These are phyloP conservation scores for Beris chalybata DNA, from an alignment of 2,888 invertebrate genomes.

Conservation along the genomic window DNA sequence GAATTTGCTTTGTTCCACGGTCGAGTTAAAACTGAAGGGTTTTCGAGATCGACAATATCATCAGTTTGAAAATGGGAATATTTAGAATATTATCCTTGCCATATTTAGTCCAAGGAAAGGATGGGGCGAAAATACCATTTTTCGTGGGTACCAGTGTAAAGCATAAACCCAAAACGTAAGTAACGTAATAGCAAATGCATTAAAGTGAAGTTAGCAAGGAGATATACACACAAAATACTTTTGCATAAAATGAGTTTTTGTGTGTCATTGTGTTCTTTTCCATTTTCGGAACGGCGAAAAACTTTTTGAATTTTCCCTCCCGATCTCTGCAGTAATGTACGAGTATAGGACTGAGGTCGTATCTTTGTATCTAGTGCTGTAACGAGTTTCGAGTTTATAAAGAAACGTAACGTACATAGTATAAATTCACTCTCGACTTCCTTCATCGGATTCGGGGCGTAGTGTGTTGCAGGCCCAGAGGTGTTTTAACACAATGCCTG, in stretches of 20 bases:
- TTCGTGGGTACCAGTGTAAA: too few relatives aligned
- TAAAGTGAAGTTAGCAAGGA: constrained; percentile 3
- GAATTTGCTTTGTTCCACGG: too few relatives aligned
- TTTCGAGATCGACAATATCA: too few relatives aligned
- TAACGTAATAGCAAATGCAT: constrained; percentile 8
- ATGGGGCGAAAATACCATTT: too few relatives aligned
- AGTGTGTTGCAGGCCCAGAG: too few relatives aligned
- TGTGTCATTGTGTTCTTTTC: not conserved
- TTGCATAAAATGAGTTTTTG: constrained; percentile 17
- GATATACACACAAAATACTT: constrained; percentile 13
- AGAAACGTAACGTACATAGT: not conserved
- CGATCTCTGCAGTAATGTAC: not conserved
- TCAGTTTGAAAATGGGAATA: too few relatives aligned
- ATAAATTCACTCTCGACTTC: not conserved
- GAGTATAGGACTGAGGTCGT: not conserved
- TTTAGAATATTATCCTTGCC: too few relatives aligned
- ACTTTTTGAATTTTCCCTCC: not conserved
- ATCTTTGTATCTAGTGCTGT: not conserved
- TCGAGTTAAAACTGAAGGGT: too few relatives aligned
- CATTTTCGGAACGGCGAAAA: not conserved
- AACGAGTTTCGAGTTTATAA: not conserved
- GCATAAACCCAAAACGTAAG: not conserved
- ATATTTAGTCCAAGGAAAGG: too few relatives aligned
- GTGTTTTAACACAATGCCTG: too few relatives aligned
- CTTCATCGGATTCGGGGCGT: too few relatives aligned